These are phyloP conservation scores for Anthonomus grandis DNA, from an alignment of 1,140 invertebrate species.

Conservation along the genomic window DNA sequence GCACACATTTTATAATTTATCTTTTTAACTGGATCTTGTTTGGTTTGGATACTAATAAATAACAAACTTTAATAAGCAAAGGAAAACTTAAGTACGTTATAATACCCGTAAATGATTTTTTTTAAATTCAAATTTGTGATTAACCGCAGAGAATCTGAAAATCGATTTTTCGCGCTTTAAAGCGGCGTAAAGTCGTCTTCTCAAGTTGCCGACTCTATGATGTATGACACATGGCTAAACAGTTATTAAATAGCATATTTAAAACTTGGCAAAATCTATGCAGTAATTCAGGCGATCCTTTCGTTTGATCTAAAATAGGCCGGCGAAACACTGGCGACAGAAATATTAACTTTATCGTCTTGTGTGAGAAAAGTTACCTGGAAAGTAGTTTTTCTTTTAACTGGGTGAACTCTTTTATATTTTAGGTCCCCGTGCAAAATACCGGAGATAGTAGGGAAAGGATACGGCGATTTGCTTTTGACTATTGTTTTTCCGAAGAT, in stretches of 20 bases:
- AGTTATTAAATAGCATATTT: slow-evolving; percentile 15
- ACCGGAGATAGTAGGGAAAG: slow-evolving; percentile 64
- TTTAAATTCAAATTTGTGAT: background rate
- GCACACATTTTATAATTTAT: too few relatives aligned
- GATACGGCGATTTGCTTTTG: slow-evolving; percentile 64
- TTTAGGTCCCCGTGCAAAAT: slow-evolving; percentile 60
- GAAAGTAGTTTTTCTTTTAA: background rate
- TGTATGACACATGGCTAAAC: slow-evolving; percentile 12
- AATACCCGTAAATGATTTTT: background rate
- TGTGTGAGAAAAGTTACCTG: background rate
- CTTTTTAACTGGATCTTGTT: background rate
- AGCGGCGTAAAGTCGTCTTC: background rate
- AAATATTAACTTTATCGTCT: background rate
- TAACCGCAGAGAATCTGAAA: too few relatives aligned
- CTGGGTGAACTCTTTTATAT: background rate
- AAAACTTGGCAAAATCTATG: slow-evolving; percentile 17
- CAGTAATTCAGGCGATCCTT: slow-evolving; percentile 8
- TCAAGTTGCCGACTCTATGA: slow-evolving; percentile 1
- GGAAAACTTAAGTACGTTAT: background rate
- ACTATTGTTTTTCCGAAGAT: slow-evolving; percentile 63
- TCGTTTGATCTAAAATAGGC: slow-evolving; percentile 15
- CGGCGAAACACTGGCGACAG: background rate
- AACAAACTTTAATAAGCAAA: background rate
- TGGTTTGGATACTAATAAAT: background rate
- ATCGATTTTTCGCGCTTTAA: too few relatives aligned